Conservation (phyloP, 2,797 vertebrate genomes). For the Muraenolepis orangiensis region DNA sequence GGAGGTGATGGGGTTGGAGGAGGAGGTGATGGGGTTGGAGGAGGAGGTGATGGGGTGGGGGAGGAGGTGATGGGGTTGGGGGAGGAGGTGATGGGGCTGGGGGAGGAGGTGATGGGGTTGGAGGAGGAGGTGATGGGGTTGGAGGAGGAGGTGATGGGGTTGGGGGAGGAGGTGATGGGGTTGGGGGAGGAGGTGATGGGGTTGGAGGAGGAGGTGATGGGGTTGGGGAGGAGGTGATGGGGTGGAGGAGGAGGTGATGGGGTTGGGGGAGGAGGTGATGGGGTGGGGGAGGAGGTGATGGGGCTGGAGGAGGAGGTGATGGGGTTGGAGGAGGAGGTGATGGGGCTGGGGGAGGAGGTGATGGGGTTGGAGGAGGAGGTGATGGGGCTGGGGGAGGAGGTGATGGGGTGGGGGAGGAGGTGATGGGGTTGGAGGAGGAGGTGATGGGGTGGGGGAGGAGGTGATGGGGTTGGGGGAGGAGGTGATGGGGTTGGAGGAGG, state of each 20-base stretch:
- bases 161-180: slow-evolving; percentile 41
- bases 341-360: slow-evolving; percentile 16
- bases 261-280: slow-evolving; percentile 50
- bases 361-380: slow-evolving; percentile 53
- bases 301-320: slow-evolving; percentile 47
- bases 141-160: slow-evolving; percentile 42
- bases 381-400: slow-evolving; percentile 18
- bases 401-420: no score
- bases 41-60: slow-evolving; percentile 54
- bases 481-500: slow-evolving; percentile 57
- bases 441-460: slow-evolving; percentile 19
- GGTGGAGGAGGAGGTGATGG: slow-evolving; percentile 45
- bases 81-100: slow-evolving; percentile 24
- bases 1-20: no score
- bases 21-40: slow-evolving; percentile 26
- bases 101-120: no score
- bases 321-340: slow-evolving; percentile 52
- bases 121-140: slow-evolving; percentile 37
- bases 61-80: slow-evolving; percentile 27
- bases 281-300: slow-evolving; percentile 17
- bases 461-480: no score
- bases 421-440: slow-evolving; percentile 55
- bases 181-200: slow-evolving; percentile 21
- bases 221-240: slow-evolving; percentile 14
- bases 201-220: slow-evolving; percentile 52